These are phyloP conservation scores for Zosterops pallidus DNA, from an alignment of 2,113 vertebrate genomes.

Conservation along the genomic window DNA sequence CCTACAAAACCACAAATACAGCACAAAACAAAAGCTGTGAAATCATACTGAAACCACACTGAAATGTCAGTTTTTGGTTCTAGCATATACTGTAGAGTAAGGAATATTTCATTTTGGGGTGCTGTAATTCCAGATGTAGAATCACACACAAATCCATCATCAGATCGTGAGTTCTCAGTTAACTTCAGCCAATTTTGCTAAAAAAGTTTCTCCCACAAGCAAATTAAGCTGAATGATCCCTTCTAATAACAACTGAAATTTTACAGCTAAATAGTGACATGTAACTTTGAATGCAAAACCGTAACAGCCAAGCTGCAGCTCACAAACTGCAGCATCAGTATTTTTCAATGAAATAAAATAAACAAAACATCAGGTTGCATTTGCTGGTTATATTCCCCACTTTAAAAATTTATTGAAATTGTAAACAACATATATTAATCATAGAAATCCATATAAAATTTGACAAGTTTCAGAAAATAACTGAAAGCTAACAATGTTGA, in stretches of 20 bases:
- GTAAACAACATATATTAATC: not conserved
- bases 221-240: not conserved
- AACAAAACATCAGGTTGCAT: not conserved
- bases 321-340: not conserved
- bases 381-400: not conserved
- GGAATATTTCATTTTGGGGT: not conserved
- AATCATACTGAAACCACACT: slow-evolving; percentile 17
- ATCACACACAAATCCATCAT: not conserved
- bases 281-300: not conserved
- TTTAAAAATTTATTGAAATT: not conserved
- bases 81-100: not conserved
- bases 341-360: not conserved
- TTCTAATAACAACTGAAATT: not conserved
- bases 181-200: not conserved
- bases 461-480: not conserved
- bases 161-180: not conserved
- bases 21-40: slow-evolving; percentile 17
- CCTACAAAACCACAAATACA: slow-evolving; percentile 35
- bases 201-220: not conserved
- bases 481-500: not conserved
- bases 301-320: not conserved
- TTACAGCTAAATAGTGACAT: not conserved
- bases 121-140: not conserved
- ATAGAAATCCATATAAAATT: not conserved
- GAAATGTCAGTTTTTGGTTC: not conserved